These are phyloP conservation scores for Poecile montanus DNA, from an alignment of 2,797 vertebrate genomes.

Conservation along the genomic window DNA sequence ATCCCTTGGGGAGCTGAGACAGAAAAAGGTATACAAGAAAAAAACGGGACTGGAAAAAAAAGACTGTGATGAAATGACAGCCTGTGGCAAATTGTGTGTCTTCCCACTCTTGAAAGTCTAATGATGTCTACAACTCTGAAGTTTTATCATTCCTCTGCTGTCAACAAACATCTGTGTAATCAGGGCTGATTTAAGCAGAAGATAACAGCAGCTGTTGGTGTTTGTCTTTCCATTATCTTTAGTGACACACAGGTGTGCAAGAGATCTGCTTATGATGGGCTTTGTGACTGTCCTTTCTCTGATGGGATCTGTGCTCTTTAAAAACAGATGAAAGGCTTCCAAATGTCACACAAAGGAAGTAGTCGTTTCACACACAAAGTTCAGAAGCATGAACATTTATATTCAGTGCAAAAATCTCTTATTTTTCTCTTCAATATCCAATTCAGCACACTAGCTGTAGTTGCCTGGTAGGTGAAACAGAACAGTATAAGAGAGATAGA, in stretches of 20 bases:
- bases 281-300: not conserved
- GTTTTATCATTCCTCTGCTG: not conserved
- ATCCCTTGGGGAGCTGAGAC: not conserved
- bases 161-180: slow-evolving; percentile 16
- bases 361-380: not conserved
- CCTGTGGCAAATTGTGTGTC: not conserved
- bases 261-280: not conserved
- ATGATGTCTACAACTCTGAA: not conserved
- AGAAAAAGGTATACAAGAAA: not conserved
- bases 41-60: not conserved
- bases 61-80: not conserved
- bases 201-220: not conserved
- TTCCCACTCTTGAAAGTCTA: not conserved
- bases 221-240: not conserved
- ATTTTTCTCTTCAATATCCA: not conserved
- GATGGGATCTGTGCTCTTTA: not conserved
- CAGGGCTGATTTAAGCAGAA: not conserved
- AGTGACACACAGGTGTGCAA: not conserved
- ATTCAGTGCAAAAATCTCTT: not conserved
- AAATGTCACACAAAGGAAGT: not conserved
- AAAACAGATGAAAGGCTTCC: not conserved
- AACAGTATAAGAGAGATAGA: not conserved
- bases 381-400: not conserved
- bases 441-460: not conserved
- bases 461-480: not conserved